Evolutionary conservation across 2,888 invertebrate genomes (phyloP).

Genomic region (Cantharis rustica): DNA sequence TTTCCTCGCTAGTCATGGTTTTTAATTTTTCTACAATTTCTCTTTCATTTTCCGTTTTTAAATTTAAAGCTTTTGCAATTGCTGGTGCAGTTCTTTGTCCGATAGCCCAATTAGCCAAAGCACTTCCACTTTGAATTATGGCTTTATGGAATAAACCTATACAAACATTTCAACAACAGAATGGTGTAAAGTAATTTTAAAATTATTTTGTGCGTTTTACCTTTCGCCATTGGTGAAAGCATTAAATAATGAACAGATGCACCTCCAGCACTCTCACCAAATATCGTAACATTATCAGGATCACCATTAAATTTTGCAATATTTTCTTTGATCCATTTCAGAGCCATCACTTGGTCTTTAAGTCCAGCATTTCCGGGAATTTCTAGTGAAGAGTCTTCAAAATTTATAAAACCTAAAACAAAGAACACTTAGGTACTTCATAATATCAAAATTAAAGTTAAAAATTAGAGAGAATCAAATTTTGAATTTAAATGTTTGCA

Average conservation of each 20-base stretch:
- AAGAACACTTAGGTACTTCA: too few species aligned
- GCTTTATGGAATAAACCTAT: conserved; percentile 31
- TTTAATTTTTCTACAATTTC: conserved; percentile 14
- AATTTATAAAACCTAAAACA: conserved; percentile 51
- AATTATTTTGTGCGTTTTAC: background rate
- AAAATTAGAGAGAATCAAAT: too few species aligned
- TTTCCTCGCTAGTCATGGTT: background rate
- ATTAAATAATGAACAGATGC: conserved; percentile 42
- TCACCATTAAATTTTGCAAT: conserved; percentile 55
- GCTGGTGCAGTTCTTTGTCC: conserved; percentile 18
- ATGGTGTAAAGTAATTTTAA: background rate
- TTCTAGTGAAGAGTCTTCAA: conserved; percentile 50
- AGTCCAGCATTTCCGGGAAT: conserved; percentile 57
- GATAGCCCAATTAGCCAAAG: conserved; percentile 36
- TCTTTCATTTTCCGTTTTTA: background rate
- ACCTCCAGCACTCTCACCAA: conserved; percentile 50
- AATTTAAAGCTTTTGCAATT: conserved; percentile 9
- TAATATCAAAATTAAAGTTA: too few species aligned
- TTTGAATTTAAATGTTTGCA: too few species aligned
- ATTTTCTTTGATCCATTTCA: conserved; percentile 44
- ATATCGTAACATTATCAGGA: conserved; percentile 54
- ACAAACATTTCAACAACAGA: background rate
- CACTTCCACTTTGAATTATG: conserved; percentile 44
- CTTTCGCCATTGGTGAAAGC: conserved; percentile 45
- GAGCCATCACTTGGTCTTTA: conserved; percentile 8